Evolutionary conservation across 2,113 vertebrate species (phyloP).

Genomic region (Pelusios castaneus): DNA sequence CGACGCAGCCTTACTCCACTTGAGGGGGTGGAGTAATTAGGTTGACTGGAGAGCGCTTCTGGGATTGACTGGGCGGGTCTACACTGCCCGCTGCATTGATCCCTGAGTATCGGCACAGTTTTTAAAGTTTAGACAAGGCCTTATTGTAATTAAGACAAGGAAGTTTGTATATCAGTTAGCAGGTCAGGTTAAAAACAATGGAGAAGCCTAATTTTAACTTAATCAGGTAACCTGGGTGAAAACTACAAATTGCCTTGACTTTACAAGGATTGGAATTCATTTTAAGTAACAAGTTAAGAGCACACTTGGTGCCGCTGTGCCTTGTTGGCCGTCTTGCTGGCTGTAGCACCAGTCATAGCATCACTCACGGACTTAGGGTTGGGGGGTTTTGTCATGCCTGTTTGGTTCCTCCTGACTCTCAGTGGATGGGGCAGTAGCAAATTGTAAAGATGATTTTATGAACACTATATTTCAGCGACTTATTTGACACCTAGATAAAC

Average conservation of each 20-base stretch:
- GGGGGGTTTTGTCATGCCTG: neutral
- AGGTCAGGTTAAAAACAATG: neutral
- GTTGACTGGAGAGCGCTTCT: too few relatives aligned
- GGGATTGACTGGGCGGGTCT: too few relatives aligned
- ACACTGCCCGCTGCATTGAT: too few relatives aligned
- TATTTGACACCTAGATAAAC: rapidly evolving
- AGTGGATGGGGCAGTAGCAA: neutral
- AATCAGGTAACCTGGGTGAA: neutral
- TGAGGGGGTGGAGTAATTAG: too few relatives aligned
- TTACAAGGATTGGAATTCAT: neutral
- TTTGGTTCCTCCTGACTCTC: neutral
- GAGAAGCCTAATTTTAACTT: neutral
- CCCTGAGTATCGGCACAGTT: too few relatives aligned
- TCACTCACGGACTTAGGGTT: neutral
- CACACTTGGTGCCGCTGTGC: neutral
- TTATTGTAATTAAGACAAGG: neutral
- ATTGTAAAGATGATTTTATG: neutral
- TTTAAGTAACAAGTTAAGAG: neutral
- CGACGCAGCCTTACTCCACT: too few relatives aligned
- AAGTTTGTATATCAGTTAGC: neutral
- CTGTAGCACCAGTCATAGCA: neutral
- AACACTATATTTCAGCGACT: neutral
- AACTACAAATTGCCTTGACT: neutral
- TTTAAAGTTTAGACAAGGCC: too few relatives aligned
- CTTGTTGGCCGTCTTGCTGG: neutral